Evolutionary conservation across 2,888 invertebrate species (phyloP).

Genomic region (Furcula furcula): DNA sequence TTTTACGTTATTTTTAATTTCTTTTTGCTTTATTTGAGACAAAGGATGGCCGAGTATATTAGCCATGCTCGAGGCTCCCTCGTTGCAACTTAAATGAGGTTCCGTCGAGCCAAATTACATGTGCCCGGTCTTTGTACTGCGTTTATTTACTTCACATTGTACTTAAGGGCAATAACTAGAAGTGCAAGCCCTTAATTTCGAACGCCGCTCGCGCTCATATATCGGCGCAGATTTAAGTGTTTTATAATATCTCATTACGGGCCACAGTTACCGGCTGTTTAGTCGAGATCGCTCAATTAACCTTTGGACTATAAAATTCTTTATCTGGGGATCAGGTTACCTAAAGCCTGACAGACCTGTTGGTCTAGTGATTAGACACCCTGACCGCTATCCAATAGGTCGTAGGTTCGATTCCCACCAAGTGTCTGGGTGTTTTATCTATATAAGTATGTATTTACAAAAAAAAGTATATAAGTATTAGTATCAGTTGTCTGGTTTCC

Average conservation of each 20-base stretch:
- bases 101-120: conserved; percentile 75
- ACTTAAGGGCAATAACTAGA: conserved; percentile 79
- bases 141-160: conserved; percentile 79
- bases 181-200: conserved; percentile 66
- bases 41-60: conserved; percentile 64
- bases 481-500: too few species aligned
- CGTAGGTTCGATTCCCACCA: too few species aligned
- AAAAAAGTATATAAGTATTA: too few species aligned
- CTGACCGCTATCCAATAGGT: too few species aligned
- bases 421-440: too few species aligned
- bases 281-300: conserved; percentile 37
- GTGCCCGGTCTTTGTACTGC: conserved; percentile 62
- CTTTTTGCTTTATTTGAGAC: conserved; percentile 71
- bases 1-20: conserved; percentile 73
- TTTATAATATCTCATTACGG: conserved; percentile 51
- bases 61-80: conserved; percentile 58
- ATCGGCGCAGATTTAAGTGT: conserved; percentile 54
- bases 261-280: conserved; percentile 30
- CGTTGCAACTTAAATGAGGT: conserved; percentile 72
- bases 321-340: too few species aligned
- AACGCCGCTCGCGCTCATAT: conserved; percentile 55
- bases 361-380: too few species aligned
- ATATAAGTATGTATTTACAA: too few species aligned
- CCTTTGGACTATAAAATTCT: not conserved
- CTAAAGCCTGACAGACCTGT: too few species aligned